Conservation (phyloP, 2,113 vertebrate species). For the Notiomystis cincta region DNA sequence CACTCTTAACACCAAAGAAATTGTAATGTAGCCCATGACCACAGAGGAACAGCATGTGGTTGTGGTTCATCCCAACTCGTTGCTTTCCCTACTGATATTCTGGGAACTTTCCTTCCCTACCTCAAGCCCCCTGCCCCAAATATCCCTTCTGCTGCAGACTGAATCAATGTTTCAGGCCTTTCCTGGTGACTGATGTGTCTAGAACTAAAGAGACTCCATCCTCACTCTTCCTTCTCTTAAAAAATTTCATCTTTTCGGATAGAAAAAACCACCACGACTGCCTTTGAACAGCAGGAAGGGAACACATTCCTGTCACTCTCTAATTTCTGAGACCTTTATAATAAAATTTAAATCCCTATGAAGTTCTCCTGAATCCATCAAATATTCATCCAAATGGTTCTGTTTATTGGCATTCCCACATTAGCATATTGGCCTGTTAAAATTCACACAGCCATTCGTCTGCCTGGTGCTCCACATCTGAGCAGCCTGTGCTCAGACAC, state of each 20-base stretch:
- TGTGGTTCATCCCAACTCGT: background rate
- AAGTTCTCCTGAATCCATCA: background rate
- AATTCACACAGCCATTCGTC: background rate
- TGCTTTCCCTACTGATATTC: background rate
- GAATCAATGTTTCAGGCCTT: background rate
- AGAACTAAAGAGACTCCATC: background rate
- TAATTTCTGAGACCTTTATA: background rate
- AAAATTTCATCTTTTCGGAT: background rate
- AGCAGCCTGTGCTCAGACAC: background rate
- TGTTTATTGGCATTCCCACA: conserved; percentile 12
- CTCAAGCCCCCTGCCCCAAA: background rate
- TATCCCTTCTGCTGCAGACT: background rate
- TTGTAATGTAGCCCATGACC: rapidly evolving
- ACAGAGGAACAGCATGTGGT: background rate
- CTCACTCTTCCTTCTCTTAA: background rate
- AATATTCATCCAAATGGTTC: background rate
- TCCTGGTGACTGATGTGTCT: background rate
- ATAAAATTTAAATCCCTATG: background rate
- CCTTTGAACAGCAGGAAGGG: background rate
- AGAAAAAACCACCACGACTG: background rate
- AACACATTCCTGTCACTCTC: background rate
- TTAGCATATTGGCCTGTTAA: background rate
- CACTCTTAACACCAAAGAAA: no score
- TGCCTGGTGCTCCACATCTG: background rate
- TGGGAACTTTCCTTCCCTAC: background rate